These are phyloP conservation scores for Oenanthe melanoleuca DNA, from an alignment of 2,113 vertebrate species.

Conservation along the genomic window DNA sequence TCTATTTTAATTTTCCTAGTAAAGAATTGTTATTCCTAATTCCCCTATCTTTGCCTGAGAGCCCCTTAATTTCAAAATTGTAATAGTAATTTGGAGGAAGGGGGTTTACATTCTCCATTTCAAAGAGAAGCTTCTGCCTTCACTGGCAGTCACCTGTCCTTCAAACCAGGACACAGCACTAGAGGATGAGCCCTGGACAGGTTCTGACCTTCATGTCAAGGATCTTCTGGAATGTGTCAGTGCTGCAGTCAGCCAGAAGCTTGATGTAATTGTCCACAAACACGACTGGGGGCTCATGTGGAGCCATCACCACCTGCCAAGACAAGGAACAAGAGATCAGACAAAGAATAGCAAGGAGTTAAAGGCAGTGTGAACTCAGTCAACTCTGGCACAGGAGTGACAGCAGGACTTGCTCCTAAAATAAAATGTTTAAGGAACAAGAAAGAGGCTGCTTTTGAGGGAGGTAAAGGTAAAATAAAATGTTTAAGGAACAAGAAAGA, in stretches of 20 bases:
- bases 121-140: no score
- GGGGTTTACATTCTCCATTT: no score
- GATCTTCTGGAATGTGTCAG: conserved; percentile 99
- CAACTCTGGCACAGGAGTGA: neutral
- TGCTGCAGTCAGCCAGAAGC: conserved; percentile 93
- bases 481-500: neutral
- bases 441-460: neutral
- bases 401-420: neutral
- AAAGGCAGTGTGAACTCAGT: neutral
- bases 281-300: conserved; percentile 90
- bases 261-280: conserved; percentile 99
- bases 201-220: conserved; percentile 94
- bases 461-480: neutral
- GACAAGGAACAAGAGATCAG: neutral
- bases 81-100: no score
- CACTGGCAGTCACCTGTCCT: no score
- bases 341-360: neutral
- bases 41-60: no score
- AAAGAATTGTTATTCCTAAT: no score
- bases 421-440: neutral
- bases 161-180: no score
- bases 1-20: no score
- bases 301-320: conserved; percentile 95
- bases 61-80: no score
- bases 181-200: neutral